Evolutionary conservation across 2,888 invertebrate genomes (phyloP).

Genomic region (Drosophila mettleri): DNA sequence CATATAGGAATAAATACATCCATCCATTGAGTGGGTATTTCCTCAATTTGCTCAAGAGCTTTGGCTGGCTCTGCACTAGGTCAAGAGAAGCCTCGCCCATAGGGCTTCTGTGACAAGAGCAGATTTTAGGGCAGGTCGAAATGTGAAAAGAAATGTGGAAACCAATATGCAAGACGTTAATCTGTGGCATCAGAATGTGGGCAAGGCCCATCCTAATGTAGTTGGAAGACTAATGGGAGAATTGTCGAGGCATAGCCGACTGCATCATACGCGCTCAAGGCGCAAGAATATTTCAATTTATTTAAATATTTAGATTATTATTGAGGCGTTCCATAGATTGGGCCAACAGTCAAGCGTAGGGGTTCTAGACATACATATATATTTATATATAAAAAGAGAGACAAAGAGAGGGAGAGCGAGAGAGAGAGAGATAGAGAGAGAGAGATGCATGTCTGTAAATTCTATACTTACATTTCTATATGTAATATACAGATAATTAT

Average conservation of each 20-base stretch:
- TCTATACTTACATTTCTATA: too few species aligned
- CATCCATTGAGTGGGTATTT: slow-evolving; percentile 1
- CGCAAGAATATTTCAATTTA: background rate
- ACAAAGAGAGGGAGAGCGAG: too few species aligned
- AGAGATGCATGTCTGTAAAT: too few species aligned
- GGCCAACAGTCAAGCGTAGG: too few species aligned
- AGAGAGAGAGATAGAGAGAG: too few species aligned
- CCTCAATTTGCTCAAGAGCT: slow-evolving; percentile 9
- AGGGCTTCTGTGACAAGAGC: slow-evolving; percentile 1
- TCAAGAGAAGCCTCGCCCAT: slow-evolving; percentile 2
- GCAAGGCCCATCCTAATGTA: background rate
- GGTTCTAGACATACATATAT: too few species aligned
- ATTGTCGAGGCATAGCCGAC: background rate
- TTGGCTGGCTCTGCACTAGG: background rate
- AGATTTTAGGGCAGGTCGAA: slow-evolving; percentile 4
- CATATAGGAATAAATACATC: slow-evolving; percentile 1
- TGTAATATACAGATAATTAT: too few species aligned
- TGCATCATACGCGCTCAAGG: background rate
- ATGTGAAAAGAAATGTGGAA: background rate
- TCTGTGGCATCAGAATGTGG: too few species aligned
- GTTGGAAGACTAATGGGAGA: background rate
- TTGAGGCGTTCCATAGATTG: too few species aligned
- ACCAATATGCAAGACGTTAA: background rate
- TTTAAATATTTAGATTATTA: too few species aligned
- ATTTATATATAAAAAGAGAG: too few species aligned